Evolutionary conservation across 2,888 invertebrate genomes (phyloP), one percentile per base, ranked within the genome.

Genomic region (Gerris lacustris): DNA sequence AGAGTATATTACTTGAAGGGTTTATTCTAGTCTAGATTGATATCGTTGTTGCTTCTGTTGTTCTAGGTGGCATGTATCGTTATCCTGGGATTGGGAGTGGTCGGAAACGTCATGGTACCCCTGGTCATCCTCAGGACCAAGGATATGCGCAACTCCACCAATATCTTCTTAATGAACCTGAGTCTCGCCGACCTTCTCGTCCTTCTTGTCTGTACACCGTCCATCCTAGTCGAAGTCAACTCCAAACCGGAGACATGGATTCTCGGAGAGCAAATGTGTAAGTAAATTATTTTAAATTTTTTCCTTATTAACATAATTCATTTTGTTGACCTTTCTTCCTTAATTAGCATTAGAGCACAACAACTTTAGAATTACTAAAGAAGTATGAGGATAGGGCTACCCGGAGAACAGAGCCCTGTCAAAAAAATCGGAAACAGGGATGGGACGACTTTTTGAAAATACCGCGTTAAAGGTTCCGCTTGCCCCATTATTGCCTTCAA

Each of bases 131-230:
- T 93, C 78, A 90, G 91, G 80, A 93, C 93, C 69, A 92, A 93
- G 80, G 94, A 96, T 80, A 92, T 96, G 92, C 85, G 94, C 78
- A 95, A 94, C 79, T 94, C 95, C 70, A 96, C 96, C 73, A 96
- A 96, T 80, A 93, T 94, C 77, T 96, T 96, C 81, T 85, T 96
- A 78, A 91, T 95, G 81, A 96, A 96, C 82, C 83, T 96, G 79
- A 94, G 94, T 80, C 87, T 95, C 63, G 95, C 96, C 17, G 96
- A 96, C 82, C 83, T 96, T 77, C 88, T 94, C 84, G 94, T 96
- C 76, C 82, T 96, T 75, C 82, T 95, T 74, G 89, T 96, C 74
- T 96, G 95, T 80, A 94, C 95, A 73, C 96, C 96, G 6, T 92
- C 95, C 0, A 93, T 94, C 47, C 84, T 96, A 63, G 92, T 96